phyloP scores from a whole-genome alignment of 2,888 invertebrate genomes.

The Belgica antarctica region DNA sequence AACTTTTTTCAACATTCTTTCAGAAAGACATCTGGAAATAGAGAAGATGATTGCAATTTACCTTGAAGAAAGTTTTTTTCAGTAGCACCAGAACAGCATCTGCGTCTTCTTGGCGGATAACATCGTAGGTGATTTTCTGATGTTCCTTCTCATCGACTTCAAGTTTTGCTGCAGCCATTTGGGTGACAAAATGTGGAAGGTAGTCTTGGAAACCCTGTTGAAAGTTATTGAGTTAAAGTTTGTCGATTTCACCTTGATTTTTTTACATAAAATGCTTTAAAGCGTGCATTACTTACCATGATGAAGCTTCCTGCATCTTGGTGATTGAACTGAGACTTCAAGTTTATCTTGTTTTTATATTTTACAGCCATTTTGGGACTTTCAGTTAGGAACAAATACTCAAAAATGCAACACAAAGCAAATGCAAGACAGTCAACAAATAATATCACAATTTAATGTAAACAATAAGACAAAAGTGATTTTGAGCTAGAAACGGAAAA shows the following conservation, averaged over 20 bases:
- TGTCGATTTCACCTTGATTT: not conserved
- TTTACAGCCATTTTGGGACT: not conserved
- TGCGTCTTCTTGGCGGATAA: conserved; percentile 56
- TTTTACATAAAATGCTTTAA: not conserved
- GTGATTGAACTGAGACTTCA: not conserved
- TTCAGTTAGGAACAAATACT: not conserved
- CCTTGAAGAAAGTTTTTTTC: conserved; percentile 61
- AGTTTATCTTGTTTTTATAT: not conserved
- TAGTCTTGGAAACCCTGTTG: not conserved
- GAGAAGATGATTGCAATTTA: conserved; percentile 44
- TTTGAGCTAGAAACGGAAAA: not conserved
- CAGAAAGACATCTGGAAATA: no score
- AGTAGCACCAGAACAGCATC: conserved; percentile 60
- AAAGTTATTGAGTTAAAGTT: not conserved
- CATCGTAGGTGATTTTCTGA: conserved; percentile 52
- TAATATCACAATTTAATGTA: not conserved
- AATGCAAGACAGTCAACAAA: not conserved
- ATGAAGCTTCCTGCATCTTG: conserved; percentile 15
- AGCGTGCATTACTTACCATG: not conserved
- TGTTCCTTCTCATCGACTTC: conserved; percentile 45
- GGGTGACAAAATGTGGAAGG: conserved; percentile 2
- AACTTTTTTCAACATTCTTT: no score
- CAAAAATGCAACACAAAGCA: not conserved
- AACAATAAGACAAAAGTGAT: not conserved
- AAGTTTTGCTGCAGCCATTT: conserved; percentile 8